Evolutionary conservation across 1,140 invertebrate genomes (phyloP).

Genomic region (Scaptomyza montana): DNA sequence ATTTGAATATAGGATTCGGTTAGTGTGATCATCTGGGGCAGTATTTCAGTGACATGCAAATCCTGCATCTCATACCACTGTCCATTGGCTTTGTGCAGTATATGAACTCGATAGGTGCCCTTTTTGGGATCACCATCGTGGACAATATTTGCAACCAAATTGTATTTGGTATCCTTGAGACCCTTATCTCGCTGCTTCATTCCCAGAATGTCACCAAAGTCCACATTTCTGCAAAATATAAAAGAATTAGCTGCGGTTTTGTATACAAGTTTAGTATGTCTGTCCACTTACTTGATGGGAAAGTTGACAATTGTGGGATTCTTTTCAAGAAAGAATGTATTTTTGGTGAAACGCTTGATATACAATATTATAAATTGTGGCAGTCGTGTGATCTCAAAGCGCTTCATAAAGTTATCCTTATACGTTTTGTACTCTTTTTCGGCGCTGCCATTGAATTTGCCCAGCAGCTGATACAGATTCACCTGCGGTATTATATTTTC

Average conservation of each 20-base stretch:
- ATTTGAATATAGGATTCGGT: conserved; percentile 99
- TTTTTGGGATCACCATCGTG: conserved; percentile 98
- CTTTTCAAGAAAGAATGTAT: conserved; percentile 99
- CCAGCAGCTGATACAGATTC: conserved; percentile 95
- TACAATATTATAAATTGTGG: conserved; percentile 99
- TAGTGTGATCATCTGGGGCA: conserved; percentile 99
- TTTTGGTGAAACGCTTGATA: conserved; percentile 99
- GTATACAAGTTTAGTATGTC: neutral
- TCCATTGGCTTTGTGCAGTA: conserved; percentile 95
- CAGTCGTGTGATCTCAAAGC: conserved; percentile 97
- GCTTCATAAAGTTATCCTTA: conserved; percentile 98
- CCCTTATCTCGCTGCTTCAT: conserved; percentile 92
- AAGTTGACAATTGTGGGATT: conserved; percentile 99
- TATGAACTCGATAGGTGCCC: conserved; percentile 97
- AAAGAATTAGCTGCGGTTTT: too few relatives aligned
- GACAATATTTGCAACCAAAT: conserved; percentile 98
- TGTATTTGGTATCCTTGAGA: conserved; percentile 92
- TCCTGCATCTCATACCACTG: conserved; percentile 99
- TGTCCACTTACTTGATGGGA: conserved; percentile 94
- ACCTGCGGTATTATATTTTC: conserved; percentile 99
- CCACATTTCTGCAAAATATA: conserved; percentile 91
- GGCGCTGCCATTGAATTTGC: conserved; percentile 97
- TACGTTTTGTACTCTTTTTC: conserved; percentile 99
- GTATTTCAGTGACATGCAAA: conserved; percentile 98
- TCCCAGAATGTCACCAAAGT: conserved; percentile 97